Percentiles rank a stretch among this genome's conserved stretches.
phyloP scores from a whole-genome alignment of 92 coral and sea anemone genomes.

The Phenganax marumi region DNA sequence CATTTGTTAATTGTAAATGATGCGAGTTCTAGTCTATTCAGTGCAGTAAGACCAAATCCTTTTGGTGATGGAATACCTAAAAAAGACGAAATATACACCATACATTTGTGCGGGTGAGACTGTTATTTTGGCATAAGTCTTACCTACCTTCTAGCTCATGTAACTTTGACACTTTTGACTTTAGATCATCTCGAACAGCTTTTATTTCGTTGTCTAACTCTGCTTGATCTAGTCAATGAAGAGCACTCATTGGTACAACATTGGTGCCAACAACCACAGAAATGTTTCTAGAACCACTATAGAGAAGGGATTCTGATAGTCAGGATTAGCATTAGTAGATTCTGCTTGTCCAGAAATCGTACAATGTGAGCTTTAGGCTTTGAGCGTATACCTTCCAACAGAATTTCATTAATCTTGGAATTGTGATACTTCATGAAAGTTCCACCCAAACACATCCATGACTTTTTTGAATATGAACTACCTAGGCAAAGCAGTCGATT shows the following conservation, averaged over 20 bases:
- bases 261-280: too few species aligned
- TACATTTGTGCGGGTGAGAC: not conserved
- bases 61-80: slow-evolving; percentile 72
- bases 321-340: too few species aligned
- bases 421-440: slow-evolving; percentile 76
- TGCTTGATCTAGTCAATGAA: slow-evolving; percentile 65
- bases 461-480: slow-evolving; percentile 47
- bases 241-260: not conserved
- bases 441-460: slow-evolving; percentile 90
- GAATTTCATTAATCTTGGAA: slow-evolving; percentile 61
- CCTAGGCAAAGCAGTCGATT: not conserved
- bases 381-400: slow-evolving; percentile 61
- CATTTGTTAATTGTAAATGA: not conserved
- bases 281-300: too few species aligned
- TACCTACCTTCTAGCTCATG: slow-evolving; percentile 84
- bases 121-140: not conserved
- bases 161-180: slow-evolving; percentile 81
- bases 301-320: too few species aligned
- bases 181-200: slow-evolving; percentile 62
- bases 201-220: slow-evolving; percentile 67
- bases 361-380: too few species aligned
- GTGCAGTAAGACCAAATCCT: slow-evolving; percentile 73
- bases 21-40: slow-evolving; percentile 63
- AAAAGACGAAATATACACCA: slow-evolving; percentile 1
- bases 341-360: too few species aligned